A percentile compares a stretch with the other conserved stretches of the same genome.
These are phyloP conservation scores for Apostichopus californicus DNA, from an alignment of 35 echinoderm and acorn worm species.

Conservation along the genomic window DNA sequence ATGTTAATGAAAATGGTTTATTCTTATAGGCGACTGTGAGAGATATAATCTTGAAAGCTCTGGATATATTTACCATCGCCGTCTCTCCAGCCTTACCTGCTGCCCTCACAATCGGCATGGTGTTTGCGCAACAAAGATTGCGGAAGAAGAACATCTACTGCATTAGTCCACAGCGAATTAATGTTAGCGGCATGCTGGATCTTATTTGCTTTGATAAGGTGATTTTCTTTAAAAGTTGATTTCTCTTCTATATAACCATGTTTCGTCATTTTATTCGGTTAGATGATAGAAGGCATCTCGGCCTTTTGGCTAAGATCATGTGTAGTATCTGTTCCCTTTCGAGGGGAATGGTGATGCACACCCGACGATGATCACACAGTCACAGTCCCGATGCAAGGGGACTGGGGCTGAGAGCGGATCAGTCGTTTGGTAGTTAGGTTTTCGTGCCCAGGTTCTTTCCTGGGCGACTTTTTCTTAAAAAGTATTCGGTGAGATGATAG, in stretches of 20 bases:
- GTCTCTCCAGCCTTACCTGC: constrained; percentile 94
- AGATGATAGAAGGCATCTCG: too few relatives aligned
- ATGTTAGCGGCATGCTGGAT: constrained; percentile 91
- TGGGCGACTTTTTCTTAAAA: too few relatives aligned
- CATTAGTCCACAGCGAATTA: constrained; percentile 98
- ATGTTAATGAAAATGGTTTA: neutral
- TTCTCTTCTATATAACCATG: neutral
- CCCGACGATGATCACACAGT: too few relatives aligned
- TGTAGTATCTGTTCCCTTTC: neutral
- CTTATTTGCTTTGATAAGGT: constrained; percentile 99
- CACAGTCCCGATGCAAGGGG: too few relatives aligned
- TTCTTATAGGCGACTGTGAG: constrained; percentile 55
- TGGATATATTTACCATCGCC: constrained; percentile 96
- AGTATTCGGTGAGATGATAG: too few relatives aligned
- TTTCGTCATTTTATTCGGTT: neutral
- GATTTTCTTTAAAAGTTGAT: neutral
- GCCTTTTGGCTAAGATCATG: too few relatives aligned
- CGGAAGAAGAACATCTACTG: constrained; percentile 80
- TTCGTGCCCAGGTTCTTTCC: too few relatives aligned
- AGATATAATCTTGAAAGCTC: constrained; percentile 86
- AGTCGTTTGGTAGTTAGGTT: too few relatives aligned
- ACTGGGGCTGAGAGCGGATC: too few relatives aligned
- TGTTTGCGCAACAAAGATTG: constrained; percentile 85
- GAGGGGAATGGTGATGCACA: too few relatives aligned
- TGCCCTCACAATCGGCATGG: constrained; percentile 96